Base-by-base conservation (phyloP, 37 sponge, comb jelly and placozoan genomes). In the Oopsacas minuta region DNA sequence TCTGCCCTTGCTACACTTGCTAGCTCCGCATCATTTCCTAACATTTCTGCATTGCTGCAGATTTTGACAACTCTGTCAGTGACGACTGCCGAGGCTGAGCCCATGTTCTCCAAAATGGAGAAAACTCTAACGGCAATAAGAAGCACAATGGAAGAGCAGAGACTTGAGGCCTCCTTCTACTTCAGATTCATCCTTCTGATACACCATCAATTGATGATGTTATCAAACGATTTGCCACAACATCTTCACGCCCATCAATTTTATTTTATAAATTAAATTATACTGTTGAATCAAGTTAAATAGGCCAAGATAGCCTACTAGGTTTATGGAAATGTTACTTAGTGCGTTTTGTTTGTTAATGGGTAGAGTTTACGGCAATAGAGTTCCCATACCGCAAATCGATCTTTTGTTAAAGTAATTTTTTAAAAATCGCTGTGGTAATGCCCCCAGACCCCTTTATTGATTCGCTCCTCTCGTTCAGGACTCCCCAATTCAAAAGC, bases 91-190 rank as follows among this genome's bases (percentile, higher is more conserved):
- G 85, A 85, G 28, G 69, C 85, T 52, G 85, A 85, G 61, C 52
- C 75, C 37, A 53, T 37, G 38, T 85, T 85, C 85, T 85, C 85
- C 36, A 85, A 52, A 35, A 36, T 85, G 10, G 85, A 85, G 37
- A 85, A 49, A 85, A 52, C 85, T 52, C 52, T 53, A 52, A 52
- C 85, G 15, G 85, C 85, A 36, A 85, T 85, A 30, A 52, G 61
- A 85, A 35, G 69, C 37, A 52, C 85, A 3, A 85, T 85, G 85
- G 75, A 61, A n/a, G 75, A 61, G 75, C 75, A 61, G 75, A 61
- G 75, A 61, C 75, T 61, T 61, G 75, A n/a, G 30, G 75, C 75
- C 75, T 17, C 17, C 75, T n/a, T 12, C 75, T 61, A n/a, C 75
- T 61, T 61, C 75, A 61, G 75, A 61, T 61, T 61, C 75, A 61